Evolutionary conservation across 1,140 invertebrate species (phyloP).

Genomic region (Coenobita brevimanus): DNA sequence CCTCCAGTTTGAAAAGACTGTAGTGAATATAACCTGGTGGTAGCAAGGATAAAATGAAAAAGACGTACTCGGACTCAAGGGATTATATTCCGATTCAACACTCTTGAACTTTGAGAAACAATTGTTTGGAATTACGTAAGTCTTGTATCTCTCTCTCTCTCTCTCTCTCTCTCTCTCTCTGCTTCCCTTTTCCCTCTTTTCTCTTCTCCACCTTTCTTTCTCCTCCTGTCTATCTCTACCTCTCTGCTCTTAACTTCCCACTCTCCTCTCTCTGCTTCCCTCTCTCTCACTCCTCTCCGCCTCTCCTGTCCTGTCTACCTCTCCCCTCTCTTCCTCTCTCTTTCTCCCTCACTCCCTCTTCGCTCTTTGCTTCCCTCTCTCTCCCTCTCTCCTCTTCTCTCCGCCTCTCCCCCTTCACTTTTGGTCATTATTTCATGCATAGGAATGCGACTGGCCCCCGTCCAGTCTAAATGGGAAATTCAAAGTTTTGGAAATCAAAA

Average conservation of each 20-base stretch:
- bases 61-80: no score
- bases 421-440: conserved; percentile 64
- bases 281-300: background rate
- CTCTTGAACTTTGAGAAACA: no score
- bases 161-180: background rate
- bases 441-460: conserved; percentile 61
- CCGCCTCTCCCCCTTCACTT: conserved; percentile 21
- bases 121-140: no score
- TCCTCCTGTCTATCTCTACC: background rate
- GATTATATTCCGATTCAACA: no score
- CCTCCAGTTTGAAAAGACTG: no score
- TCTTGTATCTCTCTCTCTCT: no score
- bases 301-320: background rate
- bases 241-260: background rate
- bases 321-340: conserved; percentile 38
- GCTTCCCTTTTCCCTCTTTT: background rate
- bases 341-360: conserved; percentile 5
- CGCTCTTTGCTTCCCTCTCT: conserved; percentile 6
- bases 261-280: background rate
- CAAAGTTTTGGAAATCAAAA: conserved; percentile 66
- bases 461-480: conserved; percentile 65
- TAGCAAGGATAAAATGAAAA: no score
- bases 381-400: conserved; percentile 24
- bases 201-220: background rate
- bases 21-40: no score